These are phyloP conservation scores for Phasianus colchicus DNA, from an alignment of 2,113 vertebrate species.

Conservation along the genomic window DNA sequence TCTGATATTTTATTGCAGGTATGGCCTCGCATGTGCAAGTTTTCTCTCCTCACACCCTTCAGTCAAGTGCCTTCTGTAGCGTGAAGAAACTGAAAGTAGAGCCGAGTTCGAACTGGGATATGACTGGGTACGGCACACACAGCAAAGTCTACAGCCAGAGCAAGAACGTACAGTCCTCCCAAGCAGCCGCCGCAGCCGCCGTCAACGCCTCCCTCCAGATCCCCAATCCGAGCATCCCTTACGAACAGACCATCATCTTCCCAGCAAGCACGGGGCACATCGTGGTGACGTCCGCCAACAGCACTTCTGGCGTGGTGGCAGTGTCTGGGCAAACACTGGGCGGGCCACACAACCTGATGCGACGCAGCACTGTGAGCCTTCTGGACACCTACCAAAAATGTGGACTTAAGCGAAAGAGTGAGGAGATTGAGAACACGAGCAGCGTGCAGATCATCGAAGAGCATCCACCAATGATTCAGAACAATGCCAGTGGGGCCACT, in stretches of 20 bases:
- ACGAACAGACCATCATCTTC: slow-evolving; percentile 97
- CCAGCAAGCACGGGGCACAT: slow-evolving; percentile 93
- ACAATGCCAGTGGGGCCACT: slow-evolving; percentile 91
- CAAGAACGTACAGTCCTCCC: slow-evolving; percentile 89
- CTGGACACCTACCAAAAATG: slow-evolving; percentile 99
- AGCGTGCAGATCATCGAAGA: slow-evolving; percentile 97
- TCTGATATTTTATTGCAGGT: slow-evolving; percentile 81
- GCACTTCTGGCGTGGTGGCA: slow-evolving; percentile 86
- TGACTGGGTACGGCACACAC: slow-evolving; percentile 99
- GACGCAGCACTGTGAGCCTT: slow-evolving; percentile 98
- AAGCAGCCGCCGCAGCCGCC: slow-evolving; percentile 88
- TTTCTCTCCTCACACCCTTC: slow-evolving; percentile 97
- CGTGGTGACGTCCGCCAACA: slow-evolving; percentile 92
- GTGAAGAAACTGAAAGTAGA: slow-evolving; percentile 99
- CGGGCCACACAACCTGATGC: slow-evolving; percentile 94
- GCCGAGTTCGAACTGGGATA: slow-evolving; percentile 96
- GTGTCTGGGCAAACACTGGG: slow-evolving; percentile 86
- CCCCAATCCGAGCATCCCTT: slow-evolving; percentile 90
- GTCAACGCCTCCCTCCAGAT: slow-evolving; percentile 92
- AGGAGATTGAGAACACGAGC: slow-evolving; percentile 96
- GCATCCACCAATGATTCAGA: slow-evolving; percentile 94
- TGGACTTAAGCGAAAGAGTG: slow-evolving; percentile 98
- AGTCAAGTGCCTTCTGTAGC: slow-evolving; percentile 99
- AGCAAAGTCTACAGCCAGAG: slow-evolving; percentile 95
- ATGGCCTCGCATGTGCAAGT: slow-evolving; percentile 99